Percentiles rank a stretch among this genome's conserved stretches.
phyloP scores from a whole-genome alignment of 2,888 invertebrate genomes.

The Hemaris fuciformis region DNA sequence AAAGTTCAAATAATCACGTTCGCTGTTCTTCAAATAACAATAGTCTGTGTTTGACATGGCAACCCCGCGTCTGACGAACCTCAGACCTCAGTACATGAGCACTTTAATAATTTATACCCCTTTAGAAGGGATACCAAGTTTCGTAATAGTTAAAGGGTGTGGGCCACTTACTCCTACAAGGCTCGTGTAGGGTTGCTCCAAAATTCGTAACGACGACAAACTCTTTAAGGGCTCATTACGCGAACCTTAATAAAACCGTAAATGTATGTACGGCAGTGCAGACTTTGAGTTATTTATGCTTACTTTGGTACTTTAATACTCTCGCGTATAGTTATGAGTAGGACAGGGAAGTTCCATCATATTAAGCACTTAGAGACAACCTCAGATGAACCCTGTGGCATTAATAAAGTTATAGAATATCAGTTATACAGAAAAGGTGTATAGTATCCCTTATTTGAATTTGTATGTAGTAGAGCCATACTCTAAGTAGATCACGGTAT shows the following conservation, averaged over 20 bases:
- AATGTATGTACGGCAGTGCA: constrained; percentile 5
- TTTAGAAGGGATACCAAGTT: constrained; percentile 24
- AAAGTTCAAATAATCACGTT: not conserved
- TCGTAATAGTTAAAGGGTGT: constrained; percentile 26
- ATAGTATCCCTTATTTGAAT: no score
- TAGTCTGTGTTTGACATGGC: not conserved
- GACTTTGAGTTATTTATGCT: constrained; percentile 13
- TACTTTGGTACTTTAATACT: constrained; percentile 11
- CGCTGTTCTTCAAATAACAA: not conserved
- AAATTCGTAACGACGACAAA: constrained; percentile 19
- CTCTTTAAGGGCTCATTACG: constrained; percentile 21
- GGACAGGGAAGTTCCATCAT: constrained; percentile 1
- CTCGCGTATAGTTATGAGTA: constrained; percentile 1
- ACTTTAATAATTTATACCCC: constrained; percentile 32
- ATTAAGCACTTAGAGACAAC: not conserved
- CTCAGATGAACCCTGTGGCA: not conserved
- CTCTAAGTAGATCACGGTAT: no score
- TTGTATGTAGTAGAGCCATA: no score
- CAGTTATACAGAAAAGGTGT: no score
- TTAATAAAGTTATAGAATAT: not conserved
- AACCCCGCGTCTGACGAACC: constrained; percentile 9
- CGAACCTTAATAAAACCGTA: constrained; percentile 17
- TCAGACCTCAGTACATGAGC: constrained; percentile 14
- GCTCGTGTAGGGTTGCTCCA: constrained; percentile 18
- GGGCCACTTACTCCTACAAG: constrained; percentile 15